phyloP scores from a whole-genome alignment of 1,140 invertebrate genomes.

The Branchinecta lindahli region DNA sequence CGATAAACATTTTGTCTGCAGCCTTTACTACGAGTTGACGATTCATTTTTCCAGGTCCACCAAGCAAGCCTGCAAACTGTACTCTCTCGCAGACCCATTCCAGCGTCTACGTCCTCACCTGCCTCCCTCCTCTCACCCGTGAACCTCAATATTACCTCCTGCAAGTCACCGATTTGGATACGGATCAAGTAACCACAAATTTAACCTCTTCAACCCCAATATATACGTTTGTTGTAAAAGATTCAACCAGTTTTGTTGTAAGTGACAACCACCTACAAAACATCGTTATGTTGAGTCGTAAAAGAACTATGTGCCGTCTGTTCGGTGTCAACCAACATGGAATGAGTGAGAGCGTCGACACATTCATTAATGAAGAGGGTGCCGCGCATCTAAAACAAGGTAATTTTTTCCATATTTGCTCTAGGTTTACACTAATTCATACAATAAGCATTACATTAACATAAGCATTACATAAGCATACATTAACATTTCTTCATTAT shows the following conservation, averaged over 20 bases:
- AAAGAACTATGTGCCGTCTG: not conserved
- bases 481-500: too few relatives aligned
- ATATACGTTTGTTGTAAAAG: not conserved
- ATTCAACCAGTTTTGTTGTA: not conserved
- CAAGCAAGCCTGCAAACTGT: not conserved
- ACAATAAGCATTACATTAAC: too few relatives aligned
- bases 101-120: not conserved
- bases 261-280: not conserved
- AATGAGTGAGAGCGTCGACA: not conserved
- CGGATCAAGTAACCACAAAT: not conserved
- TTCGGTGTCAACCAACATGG: not conserved
- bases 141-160: not conserved
- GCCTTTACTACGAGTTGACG: too few relatives aligned
- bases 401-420: not conserved
- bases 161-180: not conserved
- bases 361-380: constrained; percentile 1
- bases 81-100: not conserved
- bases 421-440: too few relatives aligned
- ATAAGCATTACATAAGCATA: too few relatives aligned
- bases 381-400: constrained; percentile 1
- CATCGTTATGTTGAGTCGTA: not conserved
- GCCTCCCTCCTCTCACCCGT: not conserved
- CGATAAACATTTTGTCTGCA: too few relatives aligned
- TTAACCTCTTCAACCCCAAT: not conserved
- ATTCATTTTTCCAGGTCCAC: not conserved